Conservation (phyloP, 1,140 invertebrate species). For the Agrilus planipennis region DNA sequence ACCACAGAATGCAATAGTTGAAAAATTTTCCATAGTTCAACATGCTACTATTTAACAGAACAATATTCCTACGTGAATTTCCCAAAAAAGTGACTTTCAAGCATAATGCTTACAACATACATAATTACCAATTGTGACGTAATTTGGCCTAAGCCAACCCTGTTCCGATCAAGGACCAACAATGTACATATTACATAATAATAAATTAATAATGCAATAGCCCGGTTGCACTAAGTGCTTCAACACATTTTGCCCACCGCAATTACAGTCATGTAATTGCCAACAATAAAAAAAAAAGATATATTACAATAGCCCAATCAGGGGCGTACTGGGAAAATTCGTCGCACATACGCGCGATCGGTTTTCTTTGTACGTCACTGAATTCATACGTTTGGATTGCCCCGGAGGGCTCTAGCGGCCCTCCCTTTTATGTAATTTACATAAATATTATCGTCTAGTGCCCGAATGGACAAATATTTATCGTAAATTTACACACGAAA, state of each 20-base stretch:
- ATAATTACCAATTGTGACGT: not conserved
- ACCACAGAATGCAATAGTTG: no score
- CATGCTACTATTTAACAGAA: not conserved
- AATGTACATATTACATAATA: constrained; percentile 3
- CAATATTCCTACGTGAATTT: constrained; percentile 20
- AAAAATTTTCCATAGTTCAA: constrained; percentile 8
- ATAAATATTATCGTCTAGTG: constrained; percentile 34
- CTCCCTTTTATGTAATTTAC: constrained; percentile 29
- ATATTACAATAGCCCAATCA: constrained; percentile 33
- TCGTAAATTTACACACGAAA: constrained; percentile 34
- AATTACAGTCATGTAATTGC: constrained; percentile 19
- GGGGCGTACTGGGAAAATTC: constrained; percentile 10
- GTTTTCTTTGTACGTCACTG: constrained; percentile 13
- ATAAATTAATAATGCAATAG: constrained; percentile 24
- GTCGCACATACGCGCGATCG: constrained; percentile 1
- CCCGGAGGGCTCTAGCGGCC: constrained; percentile 4
- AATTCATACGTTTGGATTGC: constrained; percentile 23
- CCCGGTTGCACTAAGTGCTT: constrained; percentile 35
- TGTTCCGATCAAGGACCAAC: not conserved
- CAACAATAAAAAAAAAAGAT: constrained; percentile 17
- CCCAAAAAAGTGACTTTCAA: constrained; percentile 31
- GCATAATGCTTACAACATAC: not conserved
- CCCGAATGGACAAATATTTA: constrained; percentile 35
- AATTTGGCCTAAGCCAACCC: not conserved
- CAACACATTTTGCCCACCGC: constrained; percentile 33